Conservation (phyloP, 2,113 vertebrate species). For the Prinia subflava region DNA sequence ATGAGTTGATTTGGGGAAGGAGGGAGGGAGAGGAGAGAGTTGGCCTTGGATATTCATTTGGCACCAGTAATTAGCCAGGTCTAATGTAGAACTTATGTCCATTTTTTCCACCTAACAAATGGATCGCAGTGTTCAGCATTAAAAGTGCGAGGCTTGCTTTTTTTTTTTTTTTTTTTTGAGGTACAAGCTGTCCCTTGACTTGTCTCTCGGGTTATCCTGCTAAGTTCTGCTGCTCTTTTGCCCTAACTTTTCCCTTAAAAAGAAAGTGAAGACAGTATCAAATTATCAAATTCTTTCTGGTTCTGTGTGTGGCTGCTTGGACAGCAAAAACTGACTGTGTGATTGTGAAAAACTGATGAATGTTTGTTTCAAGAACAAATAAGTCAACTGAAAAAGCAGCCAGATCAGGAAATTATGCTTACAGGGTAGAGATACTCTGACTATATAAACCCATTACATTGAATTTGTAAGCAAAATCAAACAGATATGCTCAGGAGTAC, state of each 20-base stretch:
- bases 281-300: background rate
- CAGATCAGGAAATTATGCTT: background rate
- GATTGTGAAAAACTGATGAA: too few species aligned
- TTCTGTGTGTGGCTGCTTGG: background rate
- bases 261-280: background rate
- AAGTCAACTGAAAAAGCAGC: background rate
- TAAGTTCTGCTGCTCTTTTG: background rate
- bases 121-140: background rate
- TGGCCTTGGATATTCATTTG: background rate
- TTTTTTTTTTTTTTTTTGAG: background rate
- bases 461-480: slow-evolving; percentile 17
- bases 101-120: background rate
- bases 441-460: background rate
- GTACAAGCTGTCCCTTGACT: background rate
- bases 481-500: background rate
- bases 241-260: background rate
- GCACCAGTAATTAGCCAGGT: background rate
- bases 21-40: background rate
- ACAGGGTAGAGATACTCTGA: background rate
- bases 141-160: background rate
- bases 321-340: background rate
- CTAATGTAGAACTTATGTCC: background rate
- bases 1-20: background rate
- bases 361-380: background rate
- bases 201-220: background rate